phyloP scores from a whole-genome alignment of 2,797 vertebrate species.

The Eidolon dupreanum region DNA sequence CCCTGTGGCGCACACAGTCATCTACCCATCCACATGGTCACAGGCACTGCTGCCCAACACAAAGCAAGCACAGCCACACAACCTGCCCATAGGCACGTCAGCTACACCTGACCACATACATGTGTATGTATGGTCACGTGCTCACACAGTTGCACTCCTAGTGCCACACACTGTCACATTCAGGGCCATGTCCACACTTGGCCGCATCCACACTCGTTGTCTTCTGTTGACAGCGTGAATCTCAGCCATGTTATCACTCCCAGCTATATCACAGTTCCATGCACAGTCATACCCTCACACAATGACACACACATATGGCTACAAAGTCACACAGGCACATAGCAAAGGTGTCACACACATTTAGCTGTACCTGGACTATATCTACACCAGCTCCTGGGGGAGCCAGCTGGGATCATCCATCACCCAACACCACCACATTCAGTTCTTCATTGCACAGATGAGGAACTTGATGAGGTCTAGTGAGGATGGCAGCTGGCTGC shows the following conservation, averaged over 20 bases:
- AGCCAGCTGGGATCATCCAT: not conserved
- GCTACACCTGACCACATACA: not conserved
- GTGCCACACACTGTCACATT: not conserved
- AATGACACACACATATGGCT: not conserved
- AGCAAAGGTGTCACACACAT: not conserved
- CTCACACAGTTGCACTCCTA: not conserved
- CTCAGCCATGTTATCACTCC: not conserved
- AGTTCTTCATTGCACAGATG: not conserved
- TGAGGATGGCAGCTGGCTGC: not conserved
- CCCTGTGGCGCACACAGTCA: not conserved
- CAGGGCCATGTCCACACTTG: not conserved
- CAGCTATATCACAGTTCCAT: not conserved
- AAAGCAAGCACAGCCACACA: not conserved
- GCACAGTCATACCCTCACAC: not conserved
- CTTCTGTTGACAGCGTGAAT: not conserved
- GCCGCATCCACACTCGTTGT: not conserved
- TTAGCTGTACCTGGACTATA: not conserved
- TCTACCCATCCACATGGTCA: too few species aligned
- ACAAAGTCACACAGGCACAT: not conserved
- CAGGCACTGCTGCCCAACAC: not conserved
- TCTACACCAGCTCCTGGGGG: not conserved
- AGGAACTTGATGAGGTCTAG: not conserved
- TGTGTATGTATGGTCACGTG: rapidly evolving
- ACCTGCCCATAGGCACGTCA: not conserved
- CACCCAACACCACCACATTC: not conserved